Base-by-base conservation (phyloP, 1,140 invertebrate species). In the Cepaea nemoralis region DNA sequence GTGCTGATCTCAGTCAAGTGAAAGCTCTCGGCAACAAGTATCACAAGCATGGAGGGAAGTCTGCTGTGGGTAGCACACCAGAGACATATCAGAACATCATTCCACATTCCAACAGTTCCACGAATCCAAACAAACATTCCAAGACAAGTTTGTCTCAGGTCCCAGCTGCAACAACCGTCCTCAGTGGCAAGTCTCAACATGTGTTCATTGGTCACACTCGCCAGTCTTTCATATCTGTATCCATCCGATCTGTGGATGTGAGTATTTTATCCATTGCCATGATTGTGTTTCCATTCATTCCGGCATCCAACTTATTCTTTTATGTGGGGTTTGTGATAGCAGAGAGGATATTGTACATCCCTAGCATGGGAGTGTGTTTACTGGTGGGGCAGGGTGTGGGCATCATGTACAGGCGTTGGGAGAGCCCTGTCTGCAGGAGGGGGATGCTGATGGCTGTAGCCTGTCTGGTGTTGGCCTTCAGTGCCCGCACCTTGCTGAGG, bases 301-400 rank as follows among this genome's bases (percentile, higher is more conserved):
- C 98, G n/a, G 97, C 98, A 0, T 97, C 96, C 63, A 99, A 99
- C 93, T 93, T 99, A 35, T 98, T 99, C 92, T 98, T 99, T 89
- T 97, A 97, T 0, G 98, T 99, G 69, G 98, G 98, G 12, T 99
- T 99, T 92, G 97, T 99, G 48, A 94, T 99, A 31, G 98, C 98
- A 0, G 98, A 99, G 92, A 92, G 98, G 85, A 95, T 99, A 40
- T 93, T 99, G 0, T 99, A 99, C 91, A 97, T 98, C 92, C 97
- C 98, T 8, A 98, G 97, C 10, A 98, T 99, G 96, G 98, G 97
- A 10, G 98, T 97, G 92, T 99, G 97, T 89, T 94, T 99, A 88
- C 92, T 99, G 2, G 93, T 99, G 8, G 96, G 96, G 3, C 81
- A 90, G 33, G 89, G 89, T 39, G 85, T 84, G 35, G 55, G 85